Base-by-base conservation (phyloP, 2,797 vertebrate species). In the Bryconaethiops microstoma region DNA sequence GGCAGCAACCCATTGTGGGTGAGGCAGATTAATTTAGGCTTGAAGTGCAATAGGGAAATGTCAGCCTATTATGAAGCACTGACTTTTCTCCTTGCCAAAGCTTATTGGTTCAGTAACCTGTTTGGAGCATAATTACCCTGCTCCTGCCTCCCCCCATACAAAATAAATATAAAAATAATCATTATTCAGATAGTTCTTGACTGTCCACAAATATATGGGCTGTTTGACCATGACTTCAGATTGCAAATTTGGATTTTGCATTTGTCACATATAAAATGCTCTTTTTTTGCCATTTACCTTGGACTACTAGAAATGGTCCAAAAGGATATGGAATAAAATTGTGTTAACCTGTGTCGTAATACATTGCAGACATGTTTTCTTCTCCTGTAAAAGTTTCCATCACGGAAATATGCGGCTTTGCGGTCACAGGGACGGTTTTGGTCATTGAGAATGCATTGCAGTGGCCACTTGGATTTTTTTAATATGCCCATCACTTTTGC, bases 21-120 rank as follows among this genome's bases (percentile, higher is more conserved):
- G 69, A 79, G 78, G 76, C 45, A 63, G 77, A 83, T 85, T 86
- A 65, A 83, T 82, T 76, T 80, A 81, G 80, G 77, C 82, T 55
- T 77, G 73, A 76, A 78, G 64, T 79, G 62, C 71, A 82, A 64
- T 55, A 16, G 69, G 35, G 64, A 86, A 86, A 81, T 82, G 75
- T 83, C 83, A 81, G 65, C 29, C 77, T 72, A 70, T 87, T 76
- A 82, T 77, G 60, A 79, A 77, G 69, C 25, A 14, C 77, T 73
- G 68, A 64, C 79, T 83, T 83, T 79, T 77, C 62, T 59, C 81
- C 52, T 54, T 23, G 25, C 76, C 84, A 84, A 82, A 73, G 68
- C 78, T 80, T 67, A 80, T 87, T 76, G 76, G 77, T 7, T 13
- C 78, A 82, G 79, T 74, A 74, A 85, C 85, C 77, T 82, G 78